These are phyloP conservation scores for Epirrhoe alternata DNA, from an alignment of 2,888 invertebrate genomes.

Conservation along the genomic window DNA sequence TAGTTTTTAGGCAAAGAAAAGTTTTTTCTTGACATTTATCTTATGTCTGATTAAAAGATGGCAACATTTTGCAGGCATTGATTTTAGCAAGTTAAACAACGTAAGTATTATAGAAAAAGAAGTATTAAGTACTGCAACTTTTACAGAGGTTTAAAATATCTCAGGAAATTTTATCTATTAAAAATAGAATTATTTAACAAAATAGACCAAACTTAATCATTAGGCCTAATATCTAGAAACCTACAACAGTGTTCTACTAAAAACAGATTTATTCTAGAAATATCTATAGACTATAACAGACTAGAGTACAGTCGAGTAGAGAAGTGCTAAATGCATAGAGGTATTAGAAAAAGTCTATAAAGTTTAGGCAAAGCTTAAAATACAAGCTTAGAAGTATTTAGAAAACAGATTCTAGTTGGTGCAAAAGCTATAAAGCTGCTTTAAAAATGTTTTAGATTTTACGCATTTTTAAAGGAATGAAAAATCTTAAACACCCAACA, in stretches of 20 bases:
- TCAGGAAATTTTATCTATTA: not conserved
- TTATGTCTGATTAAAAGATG: too few species aligned
- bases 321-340: constrained; percentile 23
- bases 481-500: too few species aligned
- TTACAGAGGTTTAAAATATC: not conserved
- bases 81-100: too few species aligned
- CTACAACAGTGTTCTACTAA: constrained; percentile 7
- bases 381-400: constrained; percentile 28
- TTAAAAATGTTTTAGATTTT: constrained; percentile 1
- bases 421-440: constrained; percentile 30
- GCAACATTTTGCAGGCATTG: too few species aligned
- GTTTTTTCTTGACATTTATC: too few species aligned
- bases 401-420: constrained; percentile 26
- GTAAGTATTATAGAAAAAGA: too few species aligned
- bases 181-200: not conserved
- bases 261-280: constrained; percentile 3
- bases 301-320: constrained; percentile 28
- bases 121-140: not conserved
- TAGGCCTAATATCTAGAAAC: constrained; percentile 11
- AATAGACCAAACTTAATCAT: not conserved
- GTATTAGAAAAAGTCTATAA: constrained; percentile 29
- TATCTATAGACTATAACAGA: constrained; percentile 31
- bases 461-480: not conserved
- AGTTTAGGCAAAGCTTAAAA: constrained; percentile 30
- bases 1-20: too few species aligned